Evolutionary conservation across 2,797 vertebrate species (phyloP), one percentile per base, ranked within the genome.

Genomic region (Anguilla obscura): DNA sequence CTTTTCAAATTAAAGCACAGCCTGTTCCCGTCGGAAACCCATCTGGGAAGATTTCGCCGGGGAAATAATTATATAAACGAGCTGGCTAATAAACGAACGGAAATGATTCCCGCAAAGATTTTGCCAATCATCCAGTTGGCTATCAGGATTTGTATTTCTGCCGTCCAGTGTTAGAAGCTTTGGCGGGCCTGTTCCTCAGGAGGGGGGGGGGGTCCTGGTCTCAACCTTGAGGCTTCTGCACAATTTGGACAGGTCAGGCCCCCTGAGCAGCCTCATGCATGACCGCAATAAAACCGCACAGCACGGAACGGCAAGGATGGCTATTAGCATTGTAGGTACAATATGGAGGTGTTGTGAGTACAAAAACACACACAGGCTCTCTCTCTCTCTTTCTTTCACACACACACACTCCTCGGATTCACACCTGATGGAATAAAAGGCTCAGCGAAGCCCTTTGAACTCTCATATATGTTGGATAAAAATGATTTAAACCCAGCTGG

Each of bases 231-330:
- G 30, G 56, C 18, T 40, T 21, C n/a, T 12, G 12, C 40, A 2
- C 50, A 79, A 87, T 40, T 30, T 79, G 56, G 87, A 79, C 69
- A 76, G 69, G 86, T 87, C 69, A 76, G 33, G n/a, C 71, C 88
- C 79, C 80, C 88, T 45, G 5, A 52, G 63, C 36, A 1, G 16
- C 85, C 30, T 52, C 16, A 18, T 18, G 16, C 24, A 9, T 52
- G 66, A 54, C 18, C 14, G 12, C 14, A 40, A 18, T 40, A 76
- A 18, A 3, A 50, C 79, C 79, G 7, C 76, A 14, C 33, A 82
- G 30, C 74, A 79, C 33, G 14, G 36, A 21, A 50, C 21, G 79
- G 10, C 45, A 8, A 16, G 24, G 79, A n/a, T 82, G 40, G 5
- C 8, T 10, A 48, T 24, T n/a, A 30, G 5, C 16, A 33, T 82